phyloP scores from a whole-genome alignment of 2,113 vertebrate genomes.

The Guaruba guarouba region DNA sequence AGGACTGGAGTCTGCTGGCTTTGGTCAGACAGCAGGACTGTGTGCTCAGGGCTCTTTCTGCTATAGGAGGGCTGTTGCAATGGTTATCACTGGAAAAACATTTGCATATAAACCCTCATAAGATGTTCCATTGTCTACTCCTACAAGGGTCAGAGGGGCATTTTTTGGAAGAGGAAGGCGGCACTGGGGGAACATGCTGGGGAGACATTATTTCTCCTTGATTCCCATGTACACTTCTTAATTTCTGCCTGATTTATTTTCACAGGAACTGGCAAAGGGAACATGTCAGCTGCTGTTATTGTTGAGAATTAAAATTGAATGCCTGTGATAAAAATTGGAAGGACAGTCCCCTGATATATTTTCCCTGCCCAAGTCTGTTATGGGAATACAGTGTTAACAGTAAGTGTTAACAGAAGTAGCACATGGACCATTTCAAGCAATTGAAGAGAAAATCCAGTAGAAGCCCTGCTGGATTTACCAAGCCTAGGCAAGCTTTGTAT shows the following conservation, averaged over 20 bases:
- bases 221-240: background rate
- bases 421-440: background rate
- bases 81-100: background rate
- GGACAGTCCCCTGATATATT: background rate
- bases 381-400: background rate
- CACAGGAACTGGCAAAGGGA: background rate
- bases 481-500: constrained; percentile 3
- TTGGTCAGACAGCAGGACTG: too few species aligned
- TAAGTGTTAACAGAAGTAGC: constrained; percentile 1
- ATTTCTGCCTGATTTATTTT: background rate
- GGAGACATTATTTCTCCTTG: background rate
- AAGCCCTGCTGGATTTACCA: constrained; percentile 22
- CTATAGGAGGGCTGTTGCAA: too few species aligned
- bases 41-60: background rate
- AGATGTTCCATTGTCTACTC: background rate
- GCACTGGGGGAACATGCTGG: background rate
- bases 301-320: background rate
- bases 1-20: background rate
- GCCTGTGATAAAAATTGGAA: background rate
- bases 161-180: fast-evolving
- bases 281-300: background rate
- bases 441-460: constrained; percentile 4
- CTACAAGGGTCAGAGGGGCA: background rate
- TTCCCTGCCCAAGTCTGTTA: background rate
- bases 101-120: background rate